Evolutionary conservation across 2,797 vertebrate species (phyloP).

Genomic region (Diplodus sargus): DNA sequence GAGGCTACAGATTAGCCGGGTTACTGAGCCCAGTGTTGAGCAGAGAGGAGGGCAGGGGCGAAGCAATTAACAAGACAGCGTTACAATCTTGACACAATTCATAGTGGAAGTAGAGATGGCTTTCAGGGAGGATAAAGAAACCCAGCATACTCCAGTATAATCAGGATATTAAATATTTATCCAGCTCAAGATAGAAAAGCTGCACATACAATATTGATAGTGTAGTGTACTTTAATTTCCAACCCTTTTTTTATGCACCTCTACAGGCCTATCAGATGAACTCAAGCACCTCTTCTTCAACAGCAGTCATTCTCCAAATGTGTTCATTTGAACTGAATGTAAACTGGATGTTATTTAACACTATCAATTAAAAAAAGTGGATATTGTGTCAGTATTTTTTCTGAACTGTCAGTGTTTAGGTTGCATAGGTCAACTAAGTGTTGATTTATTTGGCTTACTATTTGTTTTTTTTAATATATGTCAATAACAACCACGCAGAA

Average conservation of each 20-base stretch:
- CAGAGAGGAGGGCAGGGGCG: slow-evolving; percentile 22
- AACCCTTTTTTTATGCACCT: not conserved
- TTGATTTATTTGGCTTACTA: no score
- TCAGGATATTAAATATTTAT: slow-evolving; percentile 33
- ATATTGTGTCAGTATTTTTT: no score
- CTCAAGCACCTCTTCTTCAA: not conserved
- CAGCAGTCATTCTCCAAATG: not conserved
- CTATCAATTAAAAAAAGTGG: no score
- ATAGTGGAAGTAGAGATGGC: not conserved
- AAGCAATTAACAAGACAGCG: slow-evolving; percentile 43
- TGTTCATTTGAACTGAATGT: not conserved
- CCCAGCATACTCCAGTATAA: not conserved
- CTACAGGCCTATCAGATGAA: not conserved
- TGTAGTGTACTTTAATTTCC: not conserved
- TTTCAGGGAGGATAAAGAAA: slow-evolving; percentile 9
- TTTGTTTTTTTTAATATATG: no score
- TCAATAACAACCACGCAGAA: no score
- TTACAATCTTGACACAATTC: slow-evolving; percentile 23
- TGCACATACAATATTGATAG: not conserved
- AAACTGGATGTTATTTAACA: not conserved
- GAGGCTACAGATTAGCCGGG: slow-evolving; percentile 62
- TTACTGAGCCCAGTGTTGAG: slow-evolving; percentile 48
- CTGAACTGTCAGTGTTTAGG: no score
- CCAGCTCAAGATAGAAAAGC: not conserved
- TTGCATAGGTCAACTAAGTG: no score